These are phyloP conservation scores for Cydia fagiglandana DNA, from an alignment of 1,140 invertebrate species.

Conservation along the genomic window DNA sequence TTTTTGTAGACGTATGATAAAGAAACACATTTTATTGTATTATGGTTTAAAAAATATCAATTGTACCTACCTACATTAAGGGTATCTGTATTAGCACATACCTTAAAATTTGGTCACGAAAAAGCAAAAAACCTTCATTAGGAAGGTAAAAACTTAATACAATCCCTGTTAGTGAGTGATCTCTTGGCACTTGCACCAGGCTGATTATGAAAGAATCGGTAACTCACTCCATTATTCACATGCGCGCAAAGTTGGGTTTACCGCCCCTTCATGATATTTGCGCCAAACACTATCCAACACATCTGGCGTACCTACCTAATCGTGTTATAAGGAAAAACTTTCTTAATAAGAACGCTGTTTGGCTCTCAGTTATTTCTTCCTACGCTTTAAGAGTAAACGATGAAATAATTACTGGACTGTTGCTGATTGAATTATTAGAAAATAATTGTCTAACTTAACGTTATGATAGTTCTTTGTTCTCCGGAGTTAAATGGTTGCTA, in stretches of 20 bases:
- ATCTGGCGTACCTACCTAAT: slow-evolving; percentile 74
- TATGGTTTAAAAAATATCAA: too few species aligned
- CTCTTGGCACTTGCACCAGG: slow-evolving; percentile 18
- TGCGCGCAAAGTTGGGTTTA: slow-evolving; percentile 24
- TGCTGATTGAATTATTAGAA: slow-evolving; percentile 34
- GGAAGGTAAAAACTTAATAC: not conserved
- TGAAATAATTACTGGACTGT: slow-evolving; percentile 55
- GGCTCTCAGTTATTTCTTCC: slow-evolving; percentile 50
- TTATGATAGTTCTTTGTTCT: not conserved
- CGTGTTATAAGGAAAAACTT: slow-evolving; percentile 76
- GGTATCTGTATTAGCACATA: not conserved
- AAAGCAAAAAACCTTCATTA: not conserved
- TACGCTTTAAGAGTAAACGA: slow-evolving; percentile 42
- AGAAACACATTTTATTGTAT: too few species aligned
- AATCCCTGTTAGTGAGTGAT: not conserved
- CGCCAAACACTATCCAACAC: slow-evolving; percentile 63
- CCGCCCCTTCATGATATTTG: slow-evolving; percentile 46
- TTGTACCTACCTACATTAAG: too few species aligned
- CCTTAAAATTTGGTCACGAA: not conserved
- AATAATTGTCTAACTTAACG: slow-evolving; percentile 29
- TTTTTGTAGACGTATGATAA: too few species aligned
- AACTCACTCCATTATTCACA: slow-evolving; percentile 29
- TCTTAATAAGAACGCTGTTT: slow-evolving; percentile 73
- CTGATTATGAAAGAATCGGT: slow-evolving; percentile 15
- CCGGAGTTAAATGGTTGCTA: not conserved